These are phyloP conservation scores for Porites lobata DNA, from an alignment of 92 coral and sea anemone species.

Conservation along the genomic window DNA sequence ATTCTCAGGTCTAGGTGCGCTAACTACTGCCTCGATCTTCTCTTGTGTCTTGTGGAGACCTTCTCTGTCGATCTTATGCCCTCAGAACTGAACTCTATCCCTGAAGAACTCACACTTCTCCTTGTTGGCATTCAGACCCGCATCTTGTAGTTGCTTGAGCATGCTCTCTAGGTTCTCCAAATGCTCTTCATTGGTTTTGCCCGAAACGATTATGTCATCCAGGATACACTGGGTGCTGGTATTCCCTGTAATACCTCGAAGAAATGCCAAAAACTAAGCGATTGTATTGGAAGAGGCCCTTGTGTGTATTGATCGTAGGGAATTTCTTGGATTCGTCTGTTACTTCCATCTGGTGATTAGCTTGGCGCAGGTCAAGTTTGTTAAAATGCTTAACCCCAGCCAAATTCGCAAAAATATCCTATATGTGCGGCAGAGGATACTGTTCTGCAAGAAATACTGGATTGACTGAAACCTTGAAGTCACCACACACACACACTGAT, in stretches of 20 bases:
- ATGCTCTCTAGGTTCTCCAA: slow-evolving; percentile 20
- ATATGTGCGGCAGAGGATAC: slow-evolving; percentile 64
- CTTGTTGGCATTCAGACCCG: slow-evolving; percentile 21
- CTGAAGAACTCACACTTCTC: slow-evolving; percentile 50
- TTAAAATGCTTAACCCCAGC: slow-evolving; percentile 21
- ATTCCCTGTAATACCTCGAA: too few relatives aligned
- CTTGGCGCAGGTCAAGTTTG: slow-evolving; percentile 5
- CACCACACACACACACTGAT: too few relatives aligned
- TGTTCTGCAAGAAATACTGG: slow-evolving; percentile 62
- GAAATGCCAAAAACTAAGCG: neutral
- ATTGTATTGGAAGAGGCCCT: neutral
- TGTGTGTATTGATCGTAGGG: slow-evolving; percentile 60
- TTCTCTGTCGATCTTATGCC: too few relatives aligned
- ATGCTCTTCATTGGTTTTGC: too few relatives aligned
- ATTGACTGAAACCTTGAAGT: slow-evolving; percentile 54
- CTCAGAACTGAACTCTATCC: slow-evolving; percentile 32
- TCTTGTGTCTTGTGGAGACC: too few relatives aligned
- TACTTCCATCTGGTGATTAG: neutral
- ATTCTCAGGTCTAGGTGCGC: slow-evolving; percentile 22
- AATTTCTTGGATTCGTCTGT: too few relatives aligned
- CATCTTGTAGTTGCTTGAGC: slow-evolving; percentile 46
- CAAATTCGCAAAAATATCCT: slow-evolving; percentile 70
- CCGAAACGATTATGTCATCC: too few relatives aligned
- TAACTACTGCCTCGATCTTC: too few relatives aligned
- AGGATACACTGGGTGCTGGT: too few relatives aligned